Percentiles rank a stretch among this genome's conserved stretches.
phyloP scores from a whole-genome alignment of 2,113 vertebrate species.

The Dromaius novaehollandiae region DNA sequence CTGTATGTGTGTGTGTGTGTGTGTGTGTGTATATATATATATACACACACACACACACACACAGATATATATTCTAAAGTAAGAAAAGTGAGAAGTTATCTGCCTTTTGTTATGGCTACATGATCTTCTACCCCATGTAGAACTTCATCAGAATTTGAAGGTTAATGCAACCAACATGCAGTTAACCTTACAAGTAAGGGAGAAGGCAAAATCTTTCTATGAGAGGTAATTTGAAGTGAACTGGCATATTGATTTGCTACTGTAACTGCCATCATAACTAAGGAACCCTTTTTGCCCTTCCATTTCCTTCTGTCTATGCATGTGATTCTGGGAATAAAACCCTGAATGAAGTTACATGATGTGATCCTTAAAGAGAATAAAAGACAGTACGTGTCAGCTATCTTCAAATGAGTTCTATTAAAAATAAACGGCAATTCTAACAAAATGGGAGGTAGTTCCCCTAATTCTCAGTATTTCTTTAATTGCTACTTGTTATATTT shows the following conservation, averaged over 20 bases:
- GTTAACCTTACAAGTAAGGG: neutral
- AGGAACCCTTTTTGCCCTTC: neutral
- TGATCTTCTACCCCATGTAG: neutral
- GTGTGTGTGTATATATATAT: too few species aligned
- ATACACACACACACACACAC: neutral
- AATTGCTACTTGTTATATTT: too few species aligned
- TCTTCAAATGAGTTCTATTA: neutral
- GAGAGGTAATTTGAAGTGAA: neutral
- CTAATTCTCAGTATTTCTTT: too few species aligned
- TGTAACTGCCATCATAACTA: neutral
- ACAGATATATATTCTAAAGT: neutral
- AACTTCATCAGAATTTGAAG: neutral
- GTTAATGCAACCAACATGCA: neutral
- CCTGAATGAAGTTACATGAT: neutral
- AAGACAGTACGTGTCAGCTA: neutral
- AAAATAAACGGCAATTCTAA: neutral
- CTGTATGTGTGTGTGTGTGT: too few species aligned
- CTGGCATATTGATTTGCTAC: neutral
- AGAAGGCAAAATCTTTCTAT: neutral
- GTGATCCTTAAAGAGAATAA: neutral
- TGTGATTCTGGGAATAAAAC: neutral
- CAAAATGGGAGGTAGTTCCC: neutral
- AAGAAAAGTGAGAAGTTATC: neutral
- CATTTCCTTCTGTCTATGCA: neutral
- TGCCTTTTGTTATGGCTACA: neutral